Evolutionary conservation across 37 sponge, comb jelly and placozoan species (phyloP), one percentile per base, ranked within the genome.

Genomic region (Ianthella basta): DNA sequence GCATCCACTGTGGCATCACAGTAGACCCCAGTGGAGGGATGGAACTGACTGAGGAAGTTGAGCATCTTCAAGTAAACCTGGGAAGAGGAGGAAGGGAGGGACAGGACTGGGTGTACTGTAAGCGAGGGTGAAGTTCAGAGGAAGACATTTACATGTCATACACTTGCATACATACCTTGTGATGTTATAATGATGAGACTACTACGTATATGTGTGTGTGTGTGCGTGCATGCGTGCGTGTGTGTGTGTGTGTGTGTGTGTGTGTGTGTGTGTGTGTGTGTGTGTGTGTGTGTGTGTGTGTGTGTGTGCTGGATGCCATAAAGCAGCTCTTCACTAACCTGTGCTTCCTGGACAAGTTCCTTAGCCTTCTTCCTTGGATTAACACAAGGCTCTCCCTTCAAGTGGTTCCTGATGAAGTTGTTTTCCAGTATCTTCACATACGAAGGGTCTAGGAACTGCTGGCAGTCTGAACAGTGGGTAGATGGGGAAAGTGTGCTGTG

Each of bases 51-150:
- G n/a, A 94, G 82, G 33, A 87, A 89, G 78, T 83, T 87, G 29
- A 94, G 82, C 18, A 82, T 79, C 37, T 94, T 92, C 13, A 91
- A 59, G 24, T 82, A 59, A 40, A 91, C 23, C 95, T 94, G 8
- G 3, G 50, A 44, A 44, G 8, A 44, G 3, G 50, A 44, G 50
- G 50, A 41, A 80, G 38, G 16, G 27, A 5, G 25, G 61, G 20
- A 33, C 19, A 38, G n/a, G n/a, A n/a, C n/a, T n/a, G n/a, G n/a
- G n/a, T n/a, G n/a, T n/a, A n/a, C n/a, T n/a, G n/a, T n/a, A n/a
- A n/a, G n/a, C n/a, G n/a, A n/a, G n/a, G n/a, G n/a, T n/a, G n/a
- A n/a, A n/a, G n/a, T n/a, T n/a, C n/a, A n/a, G n/a, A n/a, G n/a
- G n/a, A n/a, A n/a, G n/a, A n/a, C n/a, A n/a, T n/a, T n/a, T n/a